Percentiles rank a stretch among this genome's conserved stretches.
Conservation (phyloP, 2,797 vertebrate genomes). For the Thaleichthys pacificus region DNA sequence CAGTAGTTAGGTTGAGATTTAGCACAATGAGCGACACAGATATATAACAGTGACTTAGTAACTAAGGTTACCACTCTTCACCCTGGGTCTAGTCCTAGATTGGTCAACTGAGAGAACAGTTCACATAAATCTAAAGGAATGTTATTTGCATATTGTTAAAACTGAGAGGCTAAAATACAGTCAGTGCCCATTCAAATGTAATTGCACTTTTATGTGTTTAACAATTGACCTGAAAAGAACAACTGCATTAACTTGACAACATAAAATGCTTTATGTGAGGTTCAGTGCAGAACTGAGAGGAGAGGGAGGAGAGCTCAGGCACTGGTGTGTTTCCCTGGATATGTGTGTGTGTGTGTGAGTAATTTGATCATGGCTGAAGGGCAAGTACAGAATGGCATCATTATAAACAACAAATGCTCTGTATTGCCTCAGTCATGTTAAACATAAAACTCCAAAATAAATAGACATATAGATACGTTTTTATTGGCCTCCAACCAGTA, state of each 20-base stretch:
- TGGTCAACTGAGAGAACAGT: slow-evolving; percentile 45
- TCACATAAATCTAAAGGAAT: slow-evolving; percentile 47
- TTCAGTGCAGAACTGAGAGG: slow-evolving; percentile 43
- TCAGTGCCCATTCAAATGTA: slow-evolving; percentile 68
- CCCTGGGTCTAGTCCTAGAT: slow-evolving; percentile 22
- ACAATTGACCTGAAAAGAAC: slow-evolving; percentile 83
- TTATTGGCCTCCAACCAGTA: slow-evolving; percentile 5
- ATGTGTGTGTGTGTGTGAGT: slow-evolving; percentile 11
- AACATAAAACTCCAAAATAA: slow-evolving; percentile 5
- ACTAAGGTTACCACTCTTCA: slow-evolving; percentile 23
- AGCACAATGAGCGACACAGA: not conserved
- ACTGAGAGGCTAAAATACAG: slow-evolving; percentile 55
- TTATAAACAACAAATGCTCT: not conserved
- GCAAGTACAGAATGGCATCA: slow-evolving; percentile 12
- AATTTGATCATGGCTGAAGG: slow-evolving; percentile 45
- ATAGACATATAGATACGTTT: not conserved
- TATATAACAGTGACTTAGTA: not conserved
- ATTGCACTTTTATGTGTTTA: slow-evolving; percentile 80
- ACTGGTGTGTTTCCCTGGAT: not conserved
- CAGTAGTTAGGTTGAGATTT: not conserved
- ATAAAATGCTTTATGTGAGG: slow-evolving; percentile 64
- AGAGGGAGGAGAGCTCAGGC: slow-evolving; percentile 35
- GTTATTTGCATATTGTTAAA: slow-evolving; percentile 54
- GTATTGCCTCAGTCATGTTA: not conserved
- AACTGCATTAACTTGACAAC: slow-evolving; percentile 73